Evolutionary conservation across 1,140 invertebrate species (phyloP), one percentile per base, ranked within the genome.

Genomic region (Hesperophylax magnus): DNA sequence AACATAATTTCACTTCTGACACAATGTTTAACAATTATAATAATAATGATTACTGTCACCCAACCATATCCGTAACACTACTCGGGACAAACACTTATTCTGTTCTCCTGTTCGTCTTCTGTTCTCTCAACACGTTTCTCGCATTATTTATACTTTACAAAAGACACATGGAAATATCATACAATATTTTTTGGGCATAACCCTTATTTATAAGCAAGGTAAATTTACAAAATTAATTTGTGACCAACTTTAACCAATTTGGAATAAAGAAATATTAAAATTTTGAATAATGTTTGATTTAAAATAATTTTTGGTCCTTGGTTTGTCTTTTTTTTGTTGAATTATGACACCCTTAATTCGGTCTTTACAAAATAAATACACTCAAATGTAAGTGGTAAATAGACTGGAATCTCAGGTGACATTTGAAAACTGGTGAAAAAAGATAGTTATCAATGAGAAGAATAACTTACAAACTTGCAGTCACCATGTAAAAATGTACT

Each of bases 11-110:
- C 76, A 78, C 54, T 69, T 69, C 80, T 60, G 75, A 77, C 80
- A 81, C 39, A 77, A 81, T 81, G 69, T 71, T 78, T 69, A 75
- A 76, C 69, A 74, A 72, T 77, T 22, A 81, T 76, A 58, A 80
- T 80, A 24, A 47, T 34, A 47, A 81, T 81, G 47, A 75, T 76
- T 72, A 80, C 61, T 75, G 74, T 61, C 76, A 58, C 65, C 76
- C 79, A 81, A 72, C 79, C 75, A 81, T n/a, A 58, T 58, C 56
- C 20, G 56, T 47, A 14, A 58, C 56, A 18, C n/a, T 22, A 58
- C 56, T n/a, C n/a, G 56, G 56, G 56, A 58, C 56, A 58, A 58
- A 58, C 56, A 58, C 56, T 58, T 18, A n/a, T n/a, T 0, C 63
- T 39, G 11, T 47, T 31, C n/a, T 4, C 63, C n/a, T 6, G 31